phyloP scores from a whole-genome alignment of 30 jellyfish, hydroid and myxozoan species.

The Aurelia aurita region DNA sequence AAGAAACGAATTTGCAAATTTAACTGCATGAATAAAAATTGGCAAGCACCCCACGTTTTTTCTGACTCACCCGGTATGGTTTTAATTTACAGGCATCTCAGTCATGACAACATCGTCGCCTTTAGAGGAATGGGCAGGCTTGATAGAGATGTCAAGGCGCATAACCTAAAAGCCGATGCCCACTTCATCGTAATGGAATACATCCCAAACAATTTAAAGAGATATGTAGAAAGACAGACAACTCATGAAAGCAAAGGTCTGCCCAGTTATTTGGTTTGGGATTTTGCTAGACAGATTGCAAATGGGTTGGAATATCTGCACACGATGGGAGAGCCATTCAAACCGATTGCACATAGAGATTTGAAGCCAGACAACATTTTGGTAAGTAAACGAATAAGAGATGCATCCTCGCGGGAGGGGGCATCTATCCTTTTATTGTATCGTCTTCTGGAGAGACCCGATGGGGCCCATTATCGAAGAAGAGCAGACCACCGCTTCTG shows the following conservation, averaged over 20 bases:
- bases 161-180: slow-evolving; percentile 36
- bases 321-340: slow-evolving; percentile 70
- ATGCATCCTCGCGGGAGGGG: background rate
- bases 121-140: slow-evolving; percentile 84
- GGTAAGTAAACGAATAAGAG: slow-evolving; percentile 20
- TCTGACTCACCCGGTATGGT: too few relatives aligned
- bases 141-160: slow-evolving; percentile 18
- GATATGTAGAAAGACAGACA: slow-evolving; percentile 66
- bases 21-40: too few relatives aligned
- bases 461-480: too few relatives aligned
- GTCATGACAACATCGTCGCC: slow-evolving; percentile 87
- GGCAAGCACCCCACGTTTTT: too few relatives aligned
- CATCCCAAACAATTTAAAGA: slow-evolving; percentile 60
- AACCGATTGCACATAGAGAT: slow-evolving; percentile 87
- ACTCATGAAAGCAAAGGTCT: slow-evolving; percentile 85
- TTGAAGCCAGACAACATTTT: slow-evolving; percentile 82
- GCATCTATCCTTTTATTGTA: background rate
- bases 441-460: too few relatives aligned
- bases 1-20: too few relatives aligned
- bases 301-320: slow-evolving; percentile 81
- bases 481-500: too few relatives aligned
- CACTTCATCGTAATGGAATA: slow-evolving; percentile 85
- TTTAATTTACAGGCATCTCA: slow-evolving; percentile 55
- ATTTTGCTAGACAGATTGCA: slow-evolving; percentile 84
- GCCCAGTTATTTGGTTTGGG: slow-evolving; percentile 78